Percentiles rank a stretch among this genome's conserved stretches.
Conservation (phyloP, 2,888 invertebrate species). For the Saturnia japonica region DNA sequence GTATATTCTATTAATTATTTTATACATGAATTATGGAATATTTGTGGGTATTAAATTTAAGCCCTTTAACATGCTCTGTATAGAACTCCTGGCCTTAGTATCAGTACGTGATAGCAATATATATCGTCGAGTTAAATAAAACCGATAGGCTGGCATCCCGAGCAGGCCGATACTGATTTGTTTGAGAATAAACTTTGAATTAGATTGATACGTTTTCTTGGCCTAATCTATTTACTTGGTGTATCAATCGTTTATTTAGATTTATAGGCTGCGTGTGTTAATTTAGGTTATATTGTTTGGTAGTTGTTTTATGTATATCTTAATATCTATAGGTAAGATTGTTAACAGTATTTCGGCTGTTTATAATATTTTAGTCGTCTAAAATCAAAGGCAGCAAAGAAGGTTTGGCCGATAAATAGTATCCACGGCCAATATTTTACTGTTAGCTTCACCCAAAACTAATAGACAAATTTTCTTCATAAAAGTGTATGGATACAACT, state of each 20-base stretch:
- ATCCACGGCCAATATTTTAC: too few relatives aligned
- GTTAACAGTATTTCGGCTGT: too few relatives aligned
- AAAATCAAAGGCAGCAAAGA: too few relatives aligned
- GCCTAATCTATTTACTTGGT: background rate
- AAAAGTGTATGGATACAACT: too few relatives aligned
- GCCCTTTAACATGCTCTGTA: slow-evolving; percentile 22
- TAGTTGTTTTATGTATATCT: background rate
- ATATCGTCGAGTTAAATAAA: slow-evolving; percentile 25
- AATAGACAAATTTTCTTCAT: too few relatives aligned
- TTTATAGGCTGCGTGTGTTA: background rate
- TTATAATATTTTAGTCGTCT: too few relatives aligned
- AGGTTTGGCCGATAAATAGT: too few relatives aligned
- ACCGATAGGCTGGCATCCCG: background rate
- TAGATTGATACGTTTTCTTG: background rate
- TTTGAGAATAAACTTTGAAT: background rate
- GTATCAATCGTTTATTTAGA: background rate
- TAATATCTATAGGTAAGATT: background rate
- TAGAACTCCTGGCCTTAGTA: slow-evolving; percentile 31
- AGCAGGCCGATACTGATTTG: background rate
- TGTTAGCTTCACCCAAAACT: too few relatives aligned
- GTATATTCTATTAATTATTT: background rate
- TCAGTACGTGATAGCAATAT: slow-evolving; percentile 39
- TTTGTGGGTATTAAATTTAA: slow-evolving; percentile 8
- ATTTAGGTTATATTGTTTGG: background rate
- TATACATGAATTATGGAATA: background rate